Evolutionary conservation across 2,113 vertebrate genomes (phyloP), one percentile per base, ranked within the genome.

Genomic region (Halcyon malimbica): DNA sequence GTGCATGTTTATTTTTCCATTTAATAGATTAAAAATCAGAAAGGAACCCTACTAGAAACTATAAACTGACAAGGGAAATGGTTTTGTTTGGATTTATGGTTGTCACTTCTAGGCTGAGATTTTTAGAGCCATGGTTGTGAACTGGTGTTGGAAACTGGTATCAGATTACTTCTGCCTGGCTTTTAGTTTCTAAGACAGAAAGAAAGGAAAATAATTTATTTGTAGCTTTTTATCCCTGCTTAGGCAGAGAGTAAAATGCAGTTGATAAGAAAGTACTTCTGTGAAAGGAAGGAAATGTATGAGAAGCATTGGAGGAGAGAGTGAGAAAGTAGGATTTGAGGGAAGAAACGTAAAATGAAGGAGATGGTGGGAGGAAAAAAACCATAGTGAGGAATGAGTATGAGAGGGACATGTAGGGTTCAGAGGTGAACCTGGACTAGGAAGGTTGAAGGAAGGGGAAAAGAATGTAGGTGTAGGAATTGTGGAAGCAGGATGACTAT

Each of bases 1-100:
- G 33, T 70, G 77, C 25, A 4, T 83, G 75, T 86, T 93, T 95
- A 90, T 83, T 92, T 90, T 94, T 25, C 26, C 33, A 70, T 86
- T 88, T 83, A 70, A 75, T 74, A 68, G 50, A 67, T 60, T 20
- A 92, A 86, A 93, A 92, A 60, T 90, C 24, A 54, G 42, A 90
- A 90, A 62, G 11, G n/a, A 83, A 65, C 11, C 54, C 64, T 74
- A 11, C 63, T 80, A 77, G 60, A 89, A 89, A 6, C 31, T 83
- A 5, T 13, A 42, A 20, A 20, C 39, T 17, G 62, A 75, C 21
- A 28, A 56, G 39, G 69, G 78, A 68, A 79, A 42, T 67, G 39
- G 3, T 46, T 71, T 87, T 75, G 21, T 83, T 90, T 81, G 42
- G 29, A 29, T 90, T 86, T 67, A 35, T 13, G 16, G 24, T 51